Conservation (phyloP, 1,140 invertebrate species). For the Caenorhabditis briggsae region DNA sequence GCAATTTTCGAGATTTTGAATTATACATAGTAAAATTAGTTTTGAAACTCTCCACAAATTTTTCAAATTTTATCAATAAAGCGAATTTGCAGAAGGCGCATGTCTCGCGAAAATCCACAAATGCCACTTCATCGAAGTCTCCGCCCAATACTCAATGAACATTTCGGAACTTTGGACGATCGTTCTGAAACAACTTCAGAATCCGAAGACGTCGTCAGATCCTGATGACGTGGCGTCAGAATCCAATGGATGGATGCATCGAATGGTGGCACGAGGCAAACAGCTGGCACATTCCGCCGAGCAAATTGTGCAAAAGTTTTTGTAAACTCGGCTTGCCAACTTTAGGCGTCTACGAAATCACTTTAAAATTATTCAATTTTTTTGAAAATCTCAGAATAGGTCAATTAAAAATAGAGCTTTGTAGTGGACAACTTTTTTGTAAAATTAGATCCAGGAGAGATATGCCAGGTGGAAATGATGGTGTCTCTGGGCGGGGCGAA, state of each 20-base stretch:
- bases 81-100: slow-evolving; percentile 14
- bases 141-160: slow-evolving; percentile 29
- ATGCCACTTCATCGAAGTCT: slow-evolving; percentile 35
- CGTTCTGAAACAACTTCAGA: slow-evolving; percentile 1
- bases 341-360: too few relatives aligned
- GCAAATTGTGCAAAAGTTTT: slow-evolving; percentile 36
- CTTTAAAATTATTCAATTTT: too few relatives aligned
- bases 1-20: too few relatives aligned
- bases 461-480: too few relatives aligned
- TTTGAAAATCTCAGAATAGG: too few relatives aligned
- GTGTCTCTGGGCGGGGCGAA: too few relatives aligned
- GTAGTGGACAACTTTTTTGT: too few relatives aligned
- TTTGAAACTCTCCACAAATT: too few relatives aligned
- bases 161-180: slow-evolving; percentile 30
- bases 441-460: too few relatives aligned
- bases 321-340: background rate
- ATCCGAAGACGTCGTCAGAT: background rate
- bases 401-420: too few relatives aligned
- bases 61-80: too few relatives aligned
- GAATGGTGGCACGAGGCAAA: slow-evolving; percentile 25
- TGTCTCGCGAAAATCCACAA: slow-evolving; percentile 38
- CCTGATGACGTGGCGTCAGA: background rate
- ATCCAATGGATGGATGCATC: slow-evolving; percentile 31
- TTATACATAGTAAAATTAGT: too few relatives aligned
- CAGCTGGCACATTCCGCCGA: slow-evolving; percentile 39